Evolutionary conservation across 1,140 invertebrate genomes (phyloP).

Genomic region (Scaptodrosophila lebanonensis): DNA sequence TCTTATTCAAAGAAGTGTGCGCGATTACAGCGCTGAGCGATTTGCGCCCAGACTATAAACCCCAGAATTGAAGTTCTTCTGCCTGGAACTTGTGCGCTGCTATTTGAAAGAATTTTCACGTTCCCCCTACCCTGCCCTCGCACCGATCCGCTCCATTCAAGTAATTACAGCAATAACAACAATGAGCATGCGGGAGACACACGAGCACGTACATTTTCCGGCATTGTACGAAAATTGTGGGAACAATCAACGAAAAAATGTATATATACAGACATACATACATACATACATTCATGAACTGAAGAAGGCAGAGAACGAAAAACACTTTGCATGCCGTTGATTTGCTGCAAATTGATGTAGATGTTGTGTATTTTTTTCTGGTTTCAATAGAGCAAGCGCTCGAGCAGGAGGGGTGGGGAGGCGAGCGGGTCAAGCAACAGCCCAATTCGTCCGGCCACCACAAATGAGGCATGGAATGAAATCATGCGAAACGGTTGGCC

Average conservation of each 20-base stretch:
- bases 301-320: conserved; percentile 33
- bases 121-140: too few species aligned
- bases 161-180: conserved; percentile 61
- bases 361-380: too few species aligned
- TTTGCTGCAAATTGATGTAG: conserved; percentile 33
- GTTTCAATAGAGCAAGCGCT: too few species aligned
- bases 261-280: too few species aligned
- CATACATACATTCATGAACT: too few species aligned
- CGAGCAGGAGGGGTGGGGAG: neutral
- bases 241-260: conserved; percentile 73
- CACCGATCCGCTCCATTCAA: too few species aligned
- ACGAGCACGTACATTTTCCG: conserved; percentile 67
- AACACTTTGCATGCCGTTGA: conserved; percentile 63
- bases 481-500: conserved; percentile 53
- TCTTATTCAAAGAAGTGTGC: conserved; percentile 27
- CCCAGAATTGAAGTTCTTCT: too few species aligned
- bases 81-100: conserved; percentile 36
- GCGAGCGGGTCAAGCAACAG: conserved; percentile 23
- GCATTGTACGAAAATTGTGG: conserved; percentile 72
- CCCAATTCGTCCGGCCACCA: neutral
- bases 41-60: conserved; percentile 45
- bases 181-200: conserved; percentile 22
- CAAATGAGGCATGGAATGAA: conserved; percentile 41
- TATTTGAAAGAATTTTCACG: conserved; percentile 73
- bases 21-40: conserved; percentile 51